These are phyloP conservation scores for Pinctada fucata DNA, from an alignment of 2,888 invertebrate species.

Conservation along the genomic window DNA sequence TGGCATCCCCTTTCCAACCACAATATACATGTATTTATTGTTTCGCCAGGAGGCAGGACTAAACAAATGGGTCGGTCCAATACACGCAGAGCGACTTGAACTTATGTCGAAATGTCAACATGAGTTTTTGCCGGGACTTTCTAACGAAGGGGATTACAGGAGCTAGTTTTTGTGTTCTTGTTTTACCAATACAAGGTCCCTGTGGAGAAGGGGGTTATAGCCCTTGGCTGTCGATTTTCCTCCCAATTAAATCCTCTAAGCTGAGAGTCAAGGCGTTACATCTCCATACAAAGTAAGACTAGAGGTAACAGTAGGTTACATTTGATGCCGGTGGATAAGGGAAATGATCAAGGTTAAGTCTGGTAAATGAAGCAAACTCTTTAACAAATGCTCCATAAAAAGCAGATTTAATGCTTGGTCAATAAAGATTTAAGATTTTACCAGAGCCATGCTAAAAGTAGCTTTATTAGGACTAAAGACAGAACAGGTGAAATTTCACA, in stretches of 20 bases:
- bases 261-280: background rate
- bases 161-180: background rate
- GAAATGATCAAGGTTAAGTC: background rate
- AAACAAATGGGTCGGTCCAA: background rate
- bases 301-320: background rate
- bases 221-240: conserved; percentile 16
- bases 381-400: conserved; percentile 18
- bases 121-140: background rate
- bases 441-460: background rate
- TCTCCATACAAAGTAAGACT: background rate
- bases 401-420: background rate
- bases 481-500: background rate
- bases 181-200: background rate
- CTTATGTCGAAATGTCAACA: background rate
- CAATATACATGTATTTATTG: background rate
- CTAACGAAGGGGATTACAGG: background rate
- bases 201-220: background rate
- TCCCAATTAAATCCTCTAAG: conserved; percentile 10
- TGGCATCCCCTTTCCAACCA: background rate
- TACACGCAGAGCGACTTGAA: background rate
- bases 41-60: background rate
- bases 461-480: background rate
- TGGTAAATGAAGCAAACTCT: conserved; percentile 23
- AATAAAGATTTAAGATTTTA: background rate
- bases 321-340: background rate